Percentiles rank a stretch among this genome's conserved stretches.
Evolutionary conservation across 2,113 vertebrate species (phyloP).

Genomic region (Oreochromis niloticus): DNA sequence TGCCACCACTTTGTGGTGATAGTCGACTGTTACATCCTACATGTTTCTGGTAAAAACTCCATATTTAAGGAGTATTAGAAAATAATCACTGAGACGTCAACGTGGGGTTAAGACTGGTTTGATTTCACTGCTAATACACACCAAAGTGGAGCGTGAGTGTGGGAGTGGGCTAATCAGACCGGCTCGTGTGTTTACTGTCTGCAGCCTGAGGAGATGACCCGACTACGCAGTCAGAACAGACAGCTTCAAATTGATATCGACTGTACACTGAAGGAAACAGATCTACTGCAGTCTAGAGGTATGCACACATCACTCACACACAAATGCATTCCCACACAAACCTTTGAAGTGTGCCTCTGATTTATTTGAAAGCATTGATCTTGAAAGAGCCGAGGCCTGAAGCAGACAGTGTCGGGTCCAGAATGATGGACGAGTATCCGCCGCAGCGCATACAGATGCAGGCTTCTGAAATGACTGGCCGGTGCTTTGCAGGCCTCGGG

Average conservation of each 20-base stretch:
- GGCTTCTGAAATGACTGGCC: background rate
- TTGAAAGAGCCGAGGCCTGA: constrained; percentile 25
- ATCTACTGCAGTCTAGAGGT: constrained; percentile 96
- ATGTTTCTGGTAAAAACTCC: background rate
- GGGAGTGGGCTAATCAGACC: background rate
- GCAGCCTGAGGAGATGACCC: constrained; percentile 98
- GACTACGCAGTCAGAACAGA: constrained; percentile 90
- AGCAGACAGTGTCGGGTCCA: constrained; percentile 9
- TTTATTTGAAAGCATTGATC: constrained; percentile 50
- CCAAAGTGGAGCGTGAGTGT: background rate
- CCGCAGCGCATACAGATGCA: background rate
- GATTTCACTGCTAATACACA: background rate
- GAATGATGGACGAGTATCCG: constrained; percentile 12
- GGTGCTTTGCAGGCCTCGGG: background rate
- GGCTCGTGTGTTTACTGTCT: constrained; percentile 40
- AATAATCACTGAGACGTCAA: background rate
- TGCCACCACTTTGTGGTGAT: background rate
- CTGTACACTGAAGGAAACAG: constrained; percentile 97
- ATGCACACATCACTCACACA: constrained; percentile 2
- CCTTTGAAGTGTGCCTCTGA: constrained; percentile 20
- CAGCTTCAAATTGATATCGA: constrained; percentile 98
- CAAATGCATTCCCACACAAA: background rate
- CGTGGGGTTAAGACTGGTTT: background rate
- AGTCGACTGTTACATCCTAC: background rate
- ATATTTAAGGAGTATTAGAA: background rate